phyloP scores from a whole-genome alignment of 2,888 invertebrate species.

The Lithophane leautieri region DNA sequence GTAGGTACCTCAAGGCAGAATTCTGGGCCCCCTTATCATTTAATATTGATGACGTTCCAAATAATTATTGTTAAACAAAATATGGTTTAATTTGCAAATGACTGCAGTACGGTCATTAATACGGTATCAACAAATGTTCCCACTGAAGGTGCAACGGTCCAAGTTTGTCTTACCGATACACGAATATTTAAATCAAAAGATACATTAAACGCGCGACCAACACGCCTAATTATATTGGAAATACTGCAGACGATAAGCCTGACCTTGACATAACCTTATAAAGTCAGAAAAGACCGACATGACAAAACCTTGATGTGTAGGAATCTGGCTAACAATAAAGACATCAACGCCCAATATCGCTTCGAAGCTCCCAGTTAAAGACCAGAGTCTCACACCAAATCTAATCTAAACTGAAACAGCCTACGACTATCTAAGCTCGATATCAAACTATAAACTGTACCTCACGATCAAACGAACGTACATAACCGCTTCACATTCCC shows the following conservation, averaged over 20 bases:
- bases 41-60: not conserved
- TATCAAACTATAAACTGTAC: constrained; percentile 58
- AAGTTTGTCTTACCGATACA: not conserved
- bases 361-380: not conserved
- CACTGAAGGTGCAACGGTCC: not conserved
- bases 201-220: not conserved
- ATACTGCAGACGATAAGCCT: not conserved
- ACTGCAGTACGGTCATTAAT: not conserved
- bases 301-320: not conserved
- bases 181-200: not conserved
- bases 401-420: constrained; percentile 27
- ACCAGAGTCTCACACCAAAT: not conserved
- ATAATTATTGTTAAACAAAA: not conserved
- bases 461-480: constrained; percentile 60
- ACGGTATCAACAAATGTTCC: not conserved
- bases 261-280: not conserved
- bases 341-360: not conserved
- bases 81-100: not conserved
- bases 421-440: constrained; percentile 39
- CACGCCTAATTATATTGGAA: not conserved
- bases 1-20: not conserved
- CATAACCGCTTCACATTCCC: constrained; percentile 72
- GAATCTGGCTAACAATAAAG: not conserved
- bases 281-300: not conserved
- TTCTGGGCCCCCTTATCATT: not conserved